Evolutionary conservation across 64 coral and sea anemone species (phyloP).

Genomic region (Montipora cactus): DNA sequence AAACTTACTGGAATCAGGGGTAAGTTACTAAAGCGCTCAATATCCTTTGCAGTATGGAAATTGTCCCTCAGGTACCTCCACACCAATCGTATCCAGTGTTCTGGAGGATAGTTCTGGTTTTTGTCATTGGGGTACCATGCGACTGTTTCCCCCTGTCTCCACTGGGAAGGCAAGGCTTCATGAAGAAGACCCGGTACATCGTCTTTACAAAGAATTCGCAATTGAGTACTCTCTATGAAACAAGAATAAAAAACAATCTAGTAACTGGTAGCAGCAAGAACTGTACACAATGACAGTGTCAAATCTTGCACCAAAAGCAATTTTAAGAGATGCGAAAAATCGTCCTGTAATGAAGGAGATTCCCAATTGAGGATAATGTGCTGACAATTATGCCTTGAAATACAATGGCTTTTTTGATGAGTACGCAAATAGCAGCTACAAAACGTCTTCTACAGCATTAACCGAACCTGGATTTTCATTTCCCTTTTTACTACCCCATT

Average conservation of each 20-base stretch:
- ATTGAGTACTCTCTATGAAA: conserved; percentile 15
- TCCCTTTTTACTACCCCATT: background rate
- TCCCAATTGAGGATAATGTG: background rate
- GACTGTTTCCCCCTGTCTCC: conserved; percentile 17
- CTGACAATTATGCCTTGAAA: background rate
- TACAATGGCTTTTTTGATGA: background rate
- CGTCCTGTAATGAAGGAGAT: background rate
- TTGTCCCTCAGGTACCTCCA: conserved; percentile 76
- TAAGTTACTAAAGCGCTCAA: conserved; percentile 53
- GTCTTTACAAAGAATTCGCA: conserved; percentile 11
- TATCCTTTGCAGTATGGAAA: conserved; percentile 17
- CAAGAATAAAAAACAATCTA: background rate
- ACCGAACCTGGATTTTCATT: background rate
- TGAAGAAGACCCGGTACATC: conserved; percentile 21
- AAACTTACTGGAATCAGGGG: conserved; percentile 60
- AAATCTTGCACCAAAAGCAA: background rate
- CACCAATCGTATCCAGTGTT: conserved; percentile 61
- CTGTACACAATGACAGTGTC: background rate
- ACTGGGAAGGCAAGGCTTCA: conserved; percentile 42
- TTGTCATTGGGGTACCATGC: conserved; percentile 45
- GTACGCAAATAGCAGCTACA: background rate
- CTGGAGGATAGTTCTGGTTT: conserved; percentile 11
- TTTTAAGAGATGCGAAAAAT: background rate
- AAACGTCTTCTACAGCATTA: background rate
- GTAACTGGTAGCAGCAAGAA: background rate